Conservation (phyloP, 2,113 vertebrate species). For the Perca schrenkii region DNA sequence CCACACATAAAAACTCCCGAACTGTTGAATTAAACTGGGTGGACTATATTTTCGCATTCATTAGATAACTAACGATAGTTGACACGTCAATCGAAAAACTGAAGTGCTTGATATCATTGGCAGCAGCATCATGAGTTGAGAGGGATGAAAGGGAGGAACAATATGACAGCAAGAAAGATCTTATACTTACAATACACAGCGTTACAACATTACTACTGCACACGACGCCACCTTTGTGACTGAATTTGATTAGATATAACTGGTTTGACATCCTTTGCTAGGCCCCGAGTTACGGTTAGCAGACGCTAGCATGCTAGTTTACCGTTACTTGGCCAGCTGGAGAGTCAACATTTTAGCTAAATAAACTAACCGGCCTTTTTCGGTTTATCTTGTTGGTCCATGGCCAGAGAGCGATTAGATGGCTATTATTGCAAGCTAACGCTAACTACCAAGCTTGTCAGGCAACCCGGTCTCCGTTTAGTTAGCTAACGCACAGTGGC, state of each 20-base stretch:
- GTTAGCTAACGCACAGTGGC: slow-evolving; percentile 23
- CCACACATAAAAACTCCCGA: background rate
- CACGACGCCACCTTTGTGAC: slow-evolving; percentile 14
- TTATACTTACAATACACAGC: slow-evolving; percentile 18
- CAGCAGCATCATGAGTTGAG: slow-evolving; percentile 43
- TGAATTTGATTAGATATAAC: slow-evolving; percentile 17
- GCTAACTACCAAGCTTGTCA: background rate
- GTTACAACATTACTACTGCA: background rate
- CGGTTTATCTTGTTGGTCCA: background rate
- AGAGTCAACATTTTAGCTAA: slow-evolving; percentile 45
- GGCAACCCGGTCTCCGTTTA: slow-evolving; percentile 9
- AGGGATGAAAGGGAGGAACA: slow-evolving; percentile 30
- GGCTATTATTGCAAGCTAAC: background rate
- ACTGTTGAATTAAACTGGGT: slow-evolving; percentile 8
- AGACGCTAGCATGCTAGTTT: slow-evolving; percentile 39
- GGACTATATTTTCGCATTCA: background rate
- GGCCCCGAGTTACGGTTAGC: slow-evolving; percentile 64
- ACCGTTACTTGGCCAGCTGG: slow-evolving; percentile 36
- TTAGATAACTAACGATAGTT: slow-evolving; percentile 27
- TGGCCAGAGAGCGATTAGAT: background rate
- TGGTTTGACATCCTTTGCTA: slow-evolving; percentile 40
- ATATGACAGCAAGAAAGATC: slow-evolving; percentile 10
- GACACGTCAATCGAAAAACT: slow-evolving; percentile 52
- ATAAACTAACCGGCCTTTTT: slow-evolving; percentile 8
- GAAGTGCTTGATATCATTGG: slow-evolving; percentile 31